Base-by-base conservation (phyloP, 2,113 vertebrate species). In the Orthonyx spaldingii region DNA sequence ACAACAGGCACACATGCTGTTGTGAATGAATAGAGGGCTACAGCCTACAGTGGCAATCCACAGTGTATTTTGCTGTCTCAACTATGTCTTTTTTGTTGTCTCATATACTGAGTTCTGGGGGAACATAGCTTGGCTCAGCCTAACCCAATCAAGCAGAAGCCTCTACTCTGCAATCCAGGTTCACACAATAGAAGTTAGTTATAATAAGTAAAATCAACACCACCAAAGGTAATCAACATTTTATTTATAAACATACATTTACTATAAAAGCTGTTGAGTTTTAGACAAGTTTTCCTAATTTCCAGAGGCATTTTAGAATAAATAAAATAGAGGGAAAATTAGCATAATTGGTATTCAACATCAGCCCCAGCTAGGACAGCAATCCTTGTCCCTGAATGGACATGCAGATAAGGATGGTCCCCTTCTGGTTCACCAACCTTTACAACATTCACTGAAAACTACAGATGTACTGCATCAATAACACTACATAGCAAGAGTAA, bases 241-340 rank as follows among this genome's bases (percentile, higher is more conserved):
- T 99, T 99, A 99, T 99, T 99, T 99, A 99, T 98, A 99, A 99
- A 99, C 99, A 99, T 98, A 99, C 98, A 99, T 99, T 98, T 98
- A 97, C 98, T 98, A 99, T 98, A 99, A 99, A 99, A 99, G 98
- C 98, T 96, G 97, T 98, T 98, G 98, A 98, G 97, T 98, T 98
- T 98, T 97, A 97, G 98, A 98, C 98, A 98, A 98, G 98, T 98
- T 98, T 97, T 98, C 98, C 98, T 98, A 98, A 97, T 98, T 97
- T 96, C 98, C 98, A 98, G 98, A 98, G 98, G 98, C 98, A 98
- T 98, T 98, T 98, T 98, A 98, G 98, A 99, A 99, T 99, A 99
- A 99, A 99, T 99, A 99, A 98, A 98, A 98, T 97, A 97, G 97
- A 97, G 97, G 98, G 64, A 97, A 98, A 97, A 89, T 97, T 98